Percentiles rank a stretch among this genome's conserved stretches.
phyloP scores from a whole-genome alignment of 2,888 invertebrate species.

The Cantharis lateralis region DNA sequence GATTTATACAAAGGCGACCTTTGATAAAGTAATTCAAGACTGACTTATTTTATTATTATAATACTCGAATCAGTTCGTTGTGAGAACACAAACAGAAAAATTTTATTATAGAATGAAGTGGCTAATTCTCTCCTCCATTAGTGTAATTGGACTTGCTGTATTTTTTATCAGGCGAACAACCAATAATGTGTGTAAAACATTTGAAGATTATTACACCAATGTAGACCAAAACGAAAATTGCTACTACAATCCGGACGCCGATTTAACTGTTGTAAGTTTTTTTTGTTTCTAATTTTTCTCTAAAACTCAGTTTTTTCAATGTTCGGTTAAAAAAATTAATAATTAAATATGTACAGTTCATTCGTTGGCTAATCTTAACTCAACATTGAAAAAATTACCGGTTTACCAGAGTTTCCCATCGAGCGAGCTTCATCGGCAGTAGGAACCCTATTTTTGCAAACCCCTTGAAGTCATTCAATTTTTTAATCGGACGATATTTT shows the following conservation, averaged over 20 bases:
- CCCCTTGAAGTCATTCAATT: too few relatives aligned
- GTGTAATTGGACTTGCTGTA: not conserved
- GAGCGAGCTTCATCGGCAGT: not conserved
- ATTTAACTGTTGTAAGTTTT: conserved; percentile 45
- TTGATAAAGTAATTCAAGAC: not conserved
- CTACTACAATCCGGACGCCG: conserved; percentile 51
- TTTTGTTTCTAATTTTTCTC: not conserved
- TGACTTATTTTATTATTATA: not conserved
- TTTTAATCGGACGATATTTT: not conserved
- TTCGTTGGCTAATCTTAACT: too few relatives aligned
- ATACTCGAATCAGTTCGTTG: not conserved
- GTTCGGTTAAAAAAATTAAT: too few relatives aligned
- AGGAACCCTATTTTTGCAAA: not conserved
- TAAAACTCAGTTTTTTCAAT: too few relatives aligned
- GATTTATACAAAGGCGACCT: not conserved
- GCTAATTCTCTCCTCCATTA: not conserved
- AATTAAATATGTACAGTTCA: too few relatives aligned
- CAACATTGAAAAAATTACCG: too few relatives aligned
- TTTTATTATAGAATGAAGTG: conserved; percentile 2
- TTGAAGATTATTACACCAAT: conserved; percentile 49
- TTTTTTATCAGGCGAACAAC: not conserved
- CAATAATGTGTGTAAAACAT: conserved; percentile 52
- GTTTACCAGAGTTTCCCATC: not conserved
- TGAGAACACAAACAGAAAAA: not conserved
- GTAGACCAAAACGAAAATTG: conserved; percentile 47